Evolutionary conservation across 2,888 invertebrate genomes (phyloP), one percentile per base, ranked within the genome.

Genomic region (Copidosoma aretas): DNA sequence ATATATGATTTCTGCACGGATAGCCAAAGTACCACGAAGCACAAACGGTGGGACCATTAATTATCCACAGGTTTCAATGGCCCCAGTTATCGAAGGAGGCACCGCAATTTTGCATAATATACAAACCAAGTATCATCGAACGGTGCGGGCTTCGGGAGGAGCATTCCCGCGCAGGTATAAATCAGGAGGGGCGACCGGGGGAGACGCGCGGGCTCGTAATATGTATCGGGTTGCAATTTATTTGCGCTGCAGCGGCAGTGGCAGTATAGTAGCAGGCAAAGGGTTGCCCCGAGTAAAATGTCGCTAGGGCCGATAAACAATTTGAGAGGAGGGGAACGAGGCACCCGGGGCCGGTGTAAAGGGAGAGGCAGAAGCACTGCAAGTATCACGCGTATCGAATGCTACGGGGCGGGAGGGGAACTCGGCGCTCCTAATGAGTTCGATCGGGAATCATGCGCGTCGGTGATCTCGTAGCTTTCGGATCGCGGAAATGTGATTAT

Each of bases 371-470:
- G 68, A 69, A 65, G 49, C 69, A 53, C 61, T 53, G 51, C 59
- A 70, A 70, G 61, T 70, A 51, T 60, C 54, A 49, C 57, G 32
- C 54, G 63, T 68, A 64, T 68, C 63, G 56, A 68, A 21, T 41
- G 49, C 46, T 46, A 51, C 32, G 32, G 8, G 8, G 8, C 3
- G 8, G 8, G 8, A 32, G 32, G 4, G 8, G 8, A 8, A 32
- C 8, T 49, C 15, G 43, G 21, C 32, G 32, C 32, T 10, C 19
- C 22, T 1, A 15, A 46, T n/a, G 54, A 10, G 21, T 8, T 14
- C 17, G 41, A 21, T 10, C 54, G 3, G 19, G 17, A 8, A 32
- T 32, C 14, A n/a, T 39, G 17, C 17, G 10, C 12, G 19, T 14
- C 43, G 17, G 22, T 12, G 17, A 25, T 4, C 25, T 25, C 19